phyloP scores from a whole-genome alignment of 2,113 vertebrate species.

The Ictidomys tridecemlineatus region DNA sequence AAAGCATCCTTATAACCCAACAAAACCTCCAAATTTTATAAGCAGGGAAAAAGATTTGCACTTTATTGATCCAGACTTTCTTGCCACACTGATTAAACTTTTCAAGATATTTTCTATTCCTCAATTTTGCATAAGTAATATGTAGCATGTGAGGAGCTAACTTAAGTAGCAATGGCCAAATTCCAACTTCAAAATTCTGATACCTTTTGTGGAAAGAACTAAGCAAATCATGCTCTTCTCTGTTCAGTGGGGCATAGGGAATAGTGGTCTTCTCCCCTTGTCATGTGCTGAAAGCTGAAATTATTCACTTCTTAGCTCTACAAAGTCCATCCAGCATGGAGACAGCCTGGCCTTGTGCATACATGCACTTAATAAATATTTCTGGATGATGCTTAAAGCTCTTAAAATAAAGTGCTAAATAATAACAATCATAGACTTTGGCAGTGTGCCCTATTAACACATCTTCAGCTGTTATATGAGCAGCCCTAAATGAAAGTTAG shows the following conservation, averaged over 20 bases:
- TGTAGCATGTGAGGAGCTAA: not conserved
- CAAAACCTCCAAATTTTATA: not conserved
- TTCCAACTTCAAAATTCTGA: conserved; percentile 10
- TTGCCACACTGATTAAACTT: not conserved
- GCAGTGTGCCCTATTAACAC: conserved; percentile 2
- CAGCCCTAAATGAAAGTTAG: conserved; percentile 36
- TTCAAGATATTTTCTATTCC: not conserved
- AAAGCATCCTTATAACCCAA: not conserved
- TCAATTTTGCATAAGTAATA: not conserved
- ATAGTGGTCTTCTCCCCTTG: not conserved
- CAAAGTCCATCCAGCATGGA: conserved; percentile 38
- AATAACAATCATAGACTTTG: conserved; percentile 62
- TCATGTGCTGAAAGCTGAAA: conserved; percentile 12
- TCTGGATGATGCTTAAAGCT: conserved; percentile 61
- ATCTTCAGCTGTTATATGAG: conserved; percentile 50
- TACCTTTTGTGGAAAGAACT: not conserved
- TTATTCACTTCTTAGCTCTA: conserved; percentile 46
- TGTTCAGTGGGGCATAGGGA: not conserved
- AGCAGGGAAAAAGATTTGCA: not conserved
- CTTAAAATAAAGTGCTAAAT: conserved; percentile 74
- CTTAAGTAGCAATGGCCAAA: not conserved
- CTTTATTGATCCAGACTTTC: not conserved
- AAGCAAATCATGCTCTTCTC: not conserved
- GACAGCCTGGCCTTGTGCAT: not conserved
- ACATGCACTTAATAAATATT: conserved; percentile 61